Conservation (phyloP, 2,113 vertebrate species). For the Cephalopholis sonnerati region DNA sequence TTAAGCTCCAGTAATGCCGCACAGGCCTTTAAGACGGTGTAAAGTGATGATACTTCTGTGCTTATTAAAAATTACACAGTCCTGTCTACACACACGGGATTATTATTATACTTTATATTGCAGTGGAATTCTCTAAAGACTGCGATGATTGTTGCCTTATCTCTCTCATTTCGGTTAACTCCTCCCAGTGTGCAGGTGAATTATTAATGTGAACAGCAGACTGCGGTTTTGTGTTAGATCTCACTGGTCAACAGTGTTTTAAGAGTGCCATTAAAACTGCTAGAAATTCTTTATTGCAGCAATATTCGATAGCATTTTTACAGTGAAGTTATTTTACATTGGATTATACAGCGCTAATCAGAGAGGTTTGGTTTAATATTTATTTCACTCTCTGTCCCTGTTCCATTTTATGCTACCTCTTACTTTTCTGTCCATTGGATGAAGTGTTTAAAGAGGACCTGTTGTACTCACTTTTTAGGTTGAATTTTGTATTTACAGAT, state of each 20-base stretch:
- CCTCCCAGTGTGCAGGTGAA: constrained; percentile 9
- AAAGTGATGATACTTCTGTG: constrained; percentile 36
- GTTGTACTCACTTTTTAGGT: no score
- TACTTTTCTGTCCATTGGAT: not conserved
- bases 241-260: constrained; percentile 3
- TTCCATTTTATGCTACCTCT: not conserved
- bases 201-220: constrained; percentile 26
- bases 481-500: no score
- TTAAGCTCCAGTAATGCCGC: constrained; percentile 64
- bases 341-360: not conserved
- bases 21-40: constrained; percentile 48
- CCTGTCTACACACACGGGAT: constrained; percentile 37
- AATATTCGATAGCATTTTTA: not conserved
- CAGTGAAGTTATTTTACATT: not conserved
- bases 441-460: not conserved
- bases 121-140: constrained; percentile 15
- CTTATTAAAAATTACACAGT: constrained; percentile 55
- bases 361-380: not conserved
- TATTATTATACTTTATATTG: constrained; percentile 40
- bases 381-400: not conserved
- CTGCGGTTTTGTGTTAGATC: not conserved
- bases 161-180: constrained; percentile 14
- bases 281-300: not conserved
- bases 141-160: not conserved
- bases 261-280: not conserved